Conservation (phyloP, 2,113 vertebrate species). For the Cyanistes caeruleus region DNA sequence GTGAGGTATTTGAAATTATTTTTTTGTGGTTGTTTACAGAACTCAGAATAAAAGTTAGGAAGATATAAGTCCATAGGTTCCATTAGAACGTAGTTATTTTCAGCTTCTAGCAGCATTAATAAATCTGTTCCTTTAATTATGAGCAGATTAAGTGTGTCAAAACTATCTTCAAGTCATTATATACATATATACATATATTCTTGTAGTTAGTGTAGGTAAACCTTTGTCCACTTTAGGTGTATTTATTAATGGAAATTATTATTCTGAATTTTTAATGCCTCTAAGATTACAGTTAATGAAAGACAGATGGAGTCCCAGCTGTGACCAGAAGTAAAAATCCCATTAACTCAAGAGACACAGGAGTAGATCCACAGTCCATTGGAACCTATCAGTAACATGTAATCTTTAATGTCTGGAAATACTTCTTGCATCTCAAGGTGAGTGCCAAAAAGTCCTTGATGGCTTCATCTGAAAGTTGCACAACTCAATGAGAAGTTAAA, state of each 20-base stretch:
- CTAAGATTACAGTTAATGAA: not conserved
- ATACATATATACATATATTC: not conserved
- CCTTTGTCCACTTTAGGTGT: not conserved
- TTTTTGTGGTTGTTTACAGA: not conserved
- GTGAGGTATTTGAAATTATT: not conserved
- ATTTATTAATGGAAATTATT: not conserved
- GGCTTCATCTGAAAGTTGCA: not conserved
- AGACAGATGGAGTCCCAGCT: not conserved
- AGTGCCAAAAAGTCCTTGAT: not conserved
- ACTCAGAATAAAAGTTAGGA: not conserved
- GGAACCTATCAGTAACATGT: not conserved
- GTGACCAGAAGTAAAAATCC: not conserved
- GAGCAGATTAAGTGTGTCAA: not conserved
- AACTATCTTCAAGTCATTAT: not conserved
- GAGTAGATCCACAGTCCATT: not conserved
- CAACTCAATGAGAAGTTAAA: not conserved
- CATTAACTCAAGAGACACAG: not conserved
- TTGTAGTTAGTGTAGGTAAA: not conserved
- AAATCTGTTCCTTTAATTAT: not conserved
- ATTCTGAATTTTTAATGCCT: not conserved
- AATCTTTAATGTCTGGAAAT: not conserved
- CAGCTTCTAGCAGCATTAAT: not conserved
- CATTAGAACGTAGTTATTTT: not conserved
- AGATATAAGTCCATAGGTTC: not conserved
- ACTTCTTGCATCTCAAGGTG: not conserved